Evolutionary conservation across 1,140 invertebrate genomes (phyloP).

Genomic region (Drosophila novamexicana): DNA sequence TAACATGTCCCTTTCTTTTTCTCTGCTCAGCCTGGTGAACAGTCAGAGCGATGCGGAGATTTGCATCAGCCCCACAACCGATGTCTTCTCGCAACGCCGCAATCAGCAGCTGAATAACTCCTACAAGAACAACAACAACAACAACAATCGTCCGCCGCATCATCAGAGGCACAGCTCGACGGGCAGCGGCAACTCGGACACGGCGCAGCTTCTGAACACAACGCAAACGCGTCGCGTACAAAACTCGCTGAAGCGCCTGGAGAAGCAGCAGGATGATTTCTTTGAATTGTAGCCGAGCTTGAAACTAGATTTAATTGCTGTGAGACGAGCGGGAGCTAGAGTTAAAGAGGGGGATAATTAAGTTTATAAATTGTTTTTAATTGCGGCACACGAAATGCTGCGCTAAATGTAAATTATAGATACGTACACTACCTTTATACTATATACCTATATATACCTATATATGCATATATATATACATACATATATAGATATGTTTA

Average conservation of each 20-base stretch:
- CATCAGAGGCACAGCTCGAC: constrained; percentile 76
- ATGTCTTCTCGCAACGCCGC: constrained; percentile 73
- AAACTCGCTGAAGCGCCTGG: constrained; percentile 91
- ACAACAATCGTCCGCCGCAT: constrained; percentile 67
- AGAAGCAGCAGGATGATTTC: constrained; percentile 93
- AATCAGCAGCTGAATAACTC: constrained; percentile 77
- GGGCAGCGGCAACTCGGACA: constrained; percentile 80
- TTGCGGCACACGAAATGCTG: constrained; percentile 44
- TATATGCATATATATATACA: constrained; percentile 6
- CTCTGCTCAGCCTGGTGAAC: constrained; percentile 61
- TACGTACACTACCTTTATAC: not conserved
- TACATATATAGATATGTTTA: constrained; percentile 34
- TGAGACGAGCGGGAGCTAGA: constrained; percentile 1
- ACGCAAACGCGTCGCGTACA: constrained; percentile 91
- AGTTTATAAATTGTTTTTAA: constrained; percentile 70
- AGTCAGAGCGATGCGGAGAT: constrained; percentile 80
- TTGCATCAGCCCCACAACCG: constrained; percentile 66
- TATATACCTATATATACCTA: constrained; percentile 12
- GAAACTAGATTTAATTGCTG: constrained; percentile 56
- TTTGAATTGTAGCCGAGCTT: constrained; percentile 92
- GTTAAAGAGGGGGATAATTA: constrained; percentile 14
- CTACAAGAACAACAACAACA: constrained; percentile 75
- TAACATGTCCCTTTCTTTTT: not conserved
- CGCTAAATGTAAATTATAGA: constrained; percentile 60
- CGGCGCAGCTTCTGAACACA: constrained; percentile 88